Conservation (phyloP, 2,113 vertebrate species). For the Salvelinus namaycush region DNA sequence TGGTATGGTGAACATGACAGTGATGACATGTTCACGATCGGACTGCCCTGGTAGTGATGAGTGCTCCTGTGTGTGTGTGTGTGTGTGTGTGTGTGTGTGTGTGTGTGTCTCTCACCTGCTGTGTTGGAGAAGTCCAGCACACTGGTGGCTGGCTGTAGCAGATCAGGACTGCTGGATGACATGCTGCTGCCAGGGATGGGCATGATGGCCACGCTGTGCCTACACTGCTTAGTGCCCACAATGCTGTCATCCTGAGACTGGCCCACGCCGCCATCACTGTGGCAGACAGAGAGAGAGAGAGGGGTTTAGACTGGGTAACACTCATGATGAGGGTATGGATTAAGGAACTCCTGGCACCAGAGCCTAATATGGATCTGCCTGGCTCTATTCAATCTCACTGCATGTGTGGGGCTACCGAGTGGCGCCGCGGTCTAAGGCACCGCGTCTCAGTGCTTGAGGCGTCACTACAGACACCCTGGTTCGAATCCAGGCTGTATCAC, state of each 20-base stretch:
- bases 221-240: conserved; percentile 91
- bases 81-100: neutral
- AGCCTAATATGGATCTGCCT: neutral
- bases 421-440: too few species aligned
- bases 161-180: conserved; percentile 93
- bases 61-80: conserved; percentile 7
- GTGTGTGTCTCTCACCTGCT: conserved; percentile 74
- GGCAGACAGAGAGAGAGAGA: conserved; percentile 20
- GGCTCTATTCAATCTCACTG: neutral
- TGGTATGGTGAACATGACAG: too few species aligned
- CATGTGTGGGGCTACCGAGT: neutral
- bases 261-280: conserved; percentile 87
- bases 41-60: neutral
- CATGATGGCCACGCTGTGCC: conserved; percentile 95
- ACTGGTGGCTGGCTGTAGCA: conserved; percentile 88
- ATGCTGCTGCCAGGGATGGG: conserved; percentile 89
- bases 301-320: neutral
- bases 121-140: conserved; percentile 91
- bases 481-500: too few species aligned
- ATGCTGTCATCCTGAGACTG: conserved; percentile 98
- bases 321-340: too few species aligned
- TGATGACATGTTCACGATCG: too few species aligned
- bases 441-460: too few species aligned
- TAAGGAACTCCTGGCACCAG: too few species aligned
- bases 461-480: too few species aligned